Base-by-base conservation (phyloP, 2,113 vertebrate genomes). In the Ophiodon elongatus region DNA sequence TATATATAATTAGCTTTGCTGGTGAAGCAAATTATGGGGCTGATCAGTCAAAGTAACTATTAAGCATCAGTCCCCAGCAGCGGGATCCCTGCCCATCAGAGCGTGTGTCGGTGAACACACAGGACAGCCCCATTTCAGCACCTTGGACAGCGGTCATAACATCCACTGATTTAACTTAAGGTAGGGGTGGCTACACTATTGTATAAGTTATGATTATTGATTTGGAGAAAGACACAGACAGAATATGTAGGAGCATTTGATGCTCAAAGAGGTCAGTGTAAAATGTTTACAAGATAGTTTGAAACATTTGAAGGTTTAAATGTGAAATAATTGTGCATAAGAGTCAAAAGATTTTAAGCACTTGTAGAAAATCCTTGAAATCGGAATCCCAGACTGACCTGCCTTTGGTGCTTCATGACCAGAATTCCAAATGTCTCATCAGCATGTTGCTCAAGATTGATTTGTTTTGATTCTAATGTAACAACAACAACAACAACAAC, bases 101-200 rank as follows among this genome's bases (percentile, higher is more conserved):
- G 52, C n/a, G n/a, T n/a, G n/a, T n/a, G n/a, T n/a, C 1, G 2
- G n/a, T 13, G 13, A 60, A 67, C 21, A 27, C 4, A 7, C 41
- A 23, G 47, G 29, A 23, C 54, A 62, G 77, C 39, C 29, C 14
- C 17, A 17, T 33, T 79, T 86, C 84, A 82, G 84, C 79, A 86
- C 84, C 79, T 1, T 73, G 84, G 84, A 86, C 79, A 86, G 84
- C 45, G 25, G 29, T 47, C 67, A 65, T 41, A 65, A 41, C 50
- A 17, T 31, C 35, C 33, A 31, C 1, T 31, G 47, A 2, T 67
- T 47, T 21, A 10, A 73, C 41, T 27, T 13, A 31, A 4, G 25
- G 54, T 25, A 60, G 7, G 15, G 13, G 23, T 27, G 27, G 50
- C 29, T 19, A 3, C 43, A 56, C 4, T 13, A 66, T 17, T 13